Base-by-base conservation (phyloP, 2,797 vertebrate species). In the Catamblyrhynchus diadema region DNA sequence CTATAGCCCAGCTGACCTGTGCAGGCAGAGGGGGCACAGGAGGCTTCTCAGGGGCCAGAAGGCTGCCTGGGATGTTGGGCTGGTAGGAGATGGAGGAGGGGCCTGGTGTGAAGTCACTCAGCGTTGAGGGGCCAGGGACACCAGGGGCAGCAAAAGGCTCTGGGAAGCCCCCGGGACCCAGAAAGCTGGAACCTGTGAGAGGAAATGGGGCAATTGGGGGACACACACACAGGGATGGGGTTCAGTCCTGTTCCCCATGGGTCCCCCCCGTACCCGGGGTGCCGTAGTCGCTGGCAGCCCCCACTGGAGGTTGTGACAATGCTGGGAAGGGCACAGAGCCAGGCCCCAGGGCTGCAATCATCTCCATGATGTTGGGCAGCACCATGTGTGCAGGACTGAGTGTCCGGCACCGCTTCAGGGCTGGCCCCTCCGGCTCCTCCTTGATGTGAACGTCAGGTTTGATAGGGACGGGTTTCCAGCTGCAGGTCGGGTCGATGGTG, bases 311-410 rank as follows among this genome's bases (percentile, higher is more conserved):
- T 14, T 97, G 93, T 8, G 97, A 96, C 86, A 99, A 72, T 23
- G 97, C 95, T 1, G 98, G 94, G 94, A 99, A 99, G 10, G 99
- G 99, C 0, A 98, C 96, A 0, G 98, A 98, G 20, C 98, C 97
- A 0, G 99, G 99, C 24, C 99, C 99, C 94, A 99, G 97, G 5
- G 99, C 98, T 0, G 98, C 99, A 0, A 99, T 99, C 99, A 99
- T 99, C 96, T 99, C 99, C 99, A 99, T 99, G 90, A 99, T 99
- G 7, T 98, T 99, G 53, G 99, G 99, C 97, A 99, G 97, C 81
- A 99, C 98, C 98, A 99, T 99, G 87, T 99, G 99, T 6, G 98
- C 98, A 6, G 99, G 99, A 97, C 99, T 99, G 96, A 99, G 98
- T 0, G 99, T 99, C 62, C 99, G 98, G 94, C 99, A 99, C 85